Base-by-base conservation (phyloP, 2,797 vertebrate genomes). In the Avahi laniger region DNA sequence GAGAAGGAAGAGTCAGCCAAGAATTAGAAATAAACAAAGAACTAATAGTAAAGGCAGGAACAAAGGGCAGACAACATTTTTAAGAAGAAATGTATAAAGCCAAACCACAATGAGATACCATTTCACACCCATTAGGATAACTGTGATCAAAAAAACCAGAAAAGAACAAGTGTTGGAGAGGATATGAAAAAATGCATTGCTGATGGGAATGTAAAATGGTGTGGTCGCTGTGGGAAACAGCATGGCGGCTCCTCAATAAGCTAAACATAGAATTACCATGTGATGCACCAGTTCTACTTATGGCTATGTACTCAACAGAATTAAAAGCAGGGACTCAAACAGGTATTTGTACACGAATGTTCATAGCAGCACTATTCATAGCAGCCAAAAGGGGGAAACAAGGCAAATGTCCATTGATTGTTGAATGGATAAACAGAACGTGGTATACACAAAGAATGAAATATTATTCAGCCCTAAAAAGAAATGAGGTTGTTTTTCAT, bases 11-110 rank as follows among this genome's bases (percentile, higher is more conserved):
- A 82, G 14, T 30, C 61, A 24, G 52, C 46, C 30, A 73, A 41
- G 38, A 80, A 79, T 38, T 65, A 70, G 90, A 82, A 92, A 79
- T 89, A 50, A 75, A 57, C 48, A 76, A 67, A 76, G 83, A 96
- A 59, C 72, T 15, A 80, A 50, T 52, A 59, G 7, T 11, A 89
- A 61, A 83, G 43, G 33, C 18, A 73, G 65, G 17, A 92, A 73
- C 54, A 30, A 89, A 92, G 65, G 57, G 76, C 79, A 79, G 54
- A 83, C 33, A 94, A 35, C 61, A 54, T 65, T 88, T 88, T 80
- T 72, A 87, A 50, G 54, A 67, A 59, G 63, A 95, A 85, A 73
- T 73, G 41, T 22, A 38, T 63, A 46, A 83, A 50, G 83, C 15
- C 22, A 59, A 83, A 70, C 61, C 43, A 84, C 18, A 63, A 14